phyloP scores from a whole-genome alignment of 2,797 vertebrate genomes.

The Erpetoichthys calabaricus region DNA sequence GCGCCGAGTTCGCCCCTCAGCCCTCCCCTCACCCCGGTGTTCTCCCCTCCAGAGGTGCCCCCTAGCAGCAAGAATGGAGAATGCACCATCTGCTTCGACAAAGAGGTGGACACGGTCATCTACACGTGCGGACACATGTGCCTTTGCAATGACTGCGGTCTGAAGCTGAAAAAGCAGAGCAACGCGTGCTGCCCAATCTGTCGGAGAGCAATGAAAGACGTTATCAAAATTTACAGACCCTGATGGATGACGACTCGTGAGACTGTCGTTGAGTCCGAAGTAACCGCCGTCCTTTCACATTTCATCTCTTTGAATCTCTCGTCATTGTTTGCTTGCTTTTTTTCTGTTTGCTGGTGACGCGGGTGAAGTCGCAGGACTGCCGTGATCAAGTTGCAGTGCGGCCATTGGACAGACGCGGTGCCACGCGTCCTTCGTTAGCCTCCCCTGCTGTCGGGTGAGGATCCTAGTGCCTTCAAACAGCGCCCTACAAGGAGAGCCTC shows the following conservation, averaged over 20 bases:
- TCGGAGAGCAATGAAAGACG: slow-evolving; percentile 88
- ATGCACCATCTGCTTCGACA: slow-evolving; percentile 93
- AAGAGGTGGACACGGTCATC: slow-evolving; percentile 94
- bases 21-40: slow-evolving; percentile 66
- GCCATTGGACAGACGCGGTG: no score
- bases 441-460: no score
- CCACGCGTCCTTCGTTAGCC: no score
- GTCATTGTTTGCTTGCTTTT: no score
- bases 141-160: slow-evolving; percentile 85
- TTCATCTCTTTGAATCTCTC: no score
- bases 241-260: slow-evolving; percentile 40
- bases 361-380: no score
- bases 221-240: slow-evolving; percentile 93
- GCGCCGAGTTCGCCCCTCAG: slow-evolving; percentile 92
- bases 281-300: no score
- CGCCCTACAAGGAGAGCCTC: no score
- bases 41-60: slow-evolving; percentile 55
- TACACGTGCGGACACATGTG: slow-evolving; percentile 99
- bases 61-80: slow-evolving; percentile 69
- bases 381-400: no score
- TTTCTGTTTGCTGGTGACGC: no score
- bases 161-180: slow-evolving; percentile 85
- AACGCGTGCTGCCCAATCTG: slow-evolving; percentile 94
- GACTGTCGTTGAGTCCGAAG: no score
- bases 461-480: no score